These are phyloP conservation scores for Solenodon paradoxus DNA, from an alignment of 2,113 vertebrate genomes.

Conservation along the genomic window DNA sequence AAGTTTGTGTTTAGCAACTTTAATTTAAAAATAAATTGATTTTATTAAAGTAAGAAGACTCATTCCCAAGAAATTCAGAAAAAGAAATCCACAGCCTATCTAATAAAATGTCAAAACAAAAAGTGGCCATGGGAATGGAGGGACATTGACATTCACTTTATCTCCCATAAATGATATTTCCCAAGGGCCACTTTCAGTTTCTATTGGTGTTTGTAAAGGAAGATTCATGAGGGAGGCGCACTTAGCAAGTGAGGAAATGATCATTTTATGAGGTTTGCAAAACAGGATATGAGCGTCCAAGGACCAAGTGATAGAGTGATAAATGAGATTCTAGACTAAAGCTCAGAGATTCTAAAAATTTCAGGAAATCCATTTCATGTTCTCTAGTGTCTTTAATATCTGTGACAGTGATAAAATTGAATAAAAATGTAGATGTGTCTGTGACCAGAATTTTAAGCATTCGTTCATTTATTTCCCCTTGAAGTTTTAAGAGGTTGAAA, in stretches of 20 bases:
- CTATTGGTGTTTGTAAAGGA: background rate
- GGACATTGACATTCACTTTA: background rate
- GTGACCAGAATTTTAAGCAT: background rate
- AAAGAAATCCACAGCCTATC: background rate
- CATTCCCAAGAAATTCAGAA: background rate
- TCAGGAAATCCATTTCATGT: background rate
- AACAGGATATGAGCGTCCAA: background rate
- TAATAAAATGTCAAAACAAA: slow-evolving; percentile 6
- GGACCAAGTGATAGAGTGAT: slow-evolving; percentile 26
- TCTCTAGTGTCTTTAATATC: slow-evolving; percentile 39
- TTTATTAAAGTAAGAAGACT: background rate
- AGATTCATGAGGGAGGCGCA: background rate
- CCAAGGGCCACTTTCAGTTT: background rate
- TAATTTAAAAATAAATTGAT: background rate
- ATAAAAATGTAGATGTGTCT: slow-evolving; percentile 11
- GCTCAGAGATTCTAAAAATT: background rate
- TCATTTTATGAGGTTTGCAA: slow-evolving; percentile 22
- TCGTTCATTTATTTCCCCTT: slow-evolving; percentile 3
- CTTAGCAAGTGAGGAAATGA: background rate
- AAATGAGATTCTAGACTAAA: background rate
- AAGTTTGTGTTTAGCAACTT: background rate
- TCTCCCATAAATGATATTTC: background rate
- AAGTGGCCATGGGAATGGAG: background rate
- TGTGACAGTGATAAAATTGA: slow-evolving; percentile 48
- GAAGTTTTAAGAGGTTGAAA: background rate